Percentiles rank a stretch among this genome's conserved stretches.
phyloP scores from a whole-genome alignment of 2,797 vertebrate species.

The Melanotaenia pygmaea region DNA sequence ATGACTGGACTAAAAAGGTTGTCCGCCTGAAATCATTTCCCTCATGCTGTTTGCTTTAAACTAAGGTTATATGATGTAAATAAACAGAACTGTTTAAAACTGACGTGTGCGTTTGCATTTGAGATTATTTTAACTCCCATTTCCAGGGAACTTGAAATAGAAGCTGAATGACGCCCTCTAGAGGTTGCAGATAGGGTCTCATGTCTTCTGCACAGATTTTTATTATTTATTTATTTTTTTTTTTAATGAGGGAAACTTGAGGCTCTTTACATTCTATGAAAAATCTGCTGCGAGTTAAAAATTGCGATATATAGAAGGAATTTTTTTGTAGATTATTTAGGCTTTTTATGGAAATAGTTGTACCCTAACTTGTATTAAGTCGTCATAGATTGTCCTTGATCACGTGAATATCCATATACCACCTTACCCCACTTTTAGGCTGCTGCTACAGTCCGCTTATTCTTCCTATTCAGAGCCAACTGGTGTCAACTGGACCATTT shows the following conservation, averaged over 20 bases:
- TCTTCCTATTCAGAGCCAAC: conserved; percentile 16
- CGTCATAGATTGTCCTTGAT: conserved; percentile 29
- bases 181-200: conserved; percentile 29
- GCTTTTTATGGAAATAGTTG: not conserved
- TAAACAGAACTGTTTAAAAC: conserved; percentile 82
- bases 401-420: conserved; percentile 35
- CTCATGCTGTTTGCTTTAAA: conserved; percentile 80
- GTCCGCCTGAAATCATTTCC: conserved; percentile 72
- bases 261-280: not conserved
- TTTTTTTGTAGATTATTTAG: no score
- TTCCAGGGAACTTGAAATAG: conserved; percentile 2
- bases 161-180: conserved; percentile 49
- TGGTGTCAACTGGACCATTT: conserved; percentile 28
- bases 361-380: not conserved
- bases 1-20: conserved; percentile 77
- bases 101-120: conserved; percentile 5
- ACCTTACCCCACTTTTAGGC: conserved; percentile 34
- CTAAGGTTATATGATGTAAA: conserved; percentile 81
- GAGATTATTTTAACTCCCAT: not conserved
- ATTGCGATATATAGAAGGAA: no score
- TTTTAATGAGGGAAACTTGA: conserved; percentile 21
- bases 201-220: conserved; percentile 7
- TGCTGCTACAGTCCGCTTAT: not conserved
- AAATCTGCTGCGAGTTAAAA: not conserved
- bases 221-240: not conserved